Evolutionary conservation across 1,140 invertebrate genomes (phyloP).

Genomic region (Drosophila bocqueti): DNA sequence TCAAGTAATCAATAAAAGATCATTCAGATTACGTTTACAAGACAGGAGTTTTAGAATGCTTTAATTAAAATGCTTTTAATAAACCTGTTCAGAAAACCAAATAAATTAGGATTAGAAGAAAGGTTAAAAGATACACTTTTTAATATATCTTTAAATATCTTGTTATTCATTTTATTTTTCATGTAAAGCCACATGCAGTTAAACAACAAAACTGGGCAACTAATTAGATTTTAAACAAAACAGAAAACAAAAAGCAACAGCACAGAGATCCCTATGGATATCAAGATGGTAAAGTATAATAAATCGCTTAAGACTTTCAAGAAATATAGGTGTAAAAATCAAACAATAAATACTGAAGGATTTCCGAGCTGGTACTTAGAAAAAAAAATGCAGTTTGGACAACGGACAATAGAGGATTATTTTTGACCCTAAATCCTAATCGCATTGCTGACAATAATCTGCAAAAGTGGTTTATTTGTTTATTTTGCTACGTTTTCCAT

Average conservation of each 20-base stretch:
- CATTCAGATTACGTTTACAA: background rate
- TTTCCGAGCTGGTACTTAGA: background rate
- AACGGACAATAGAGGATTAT: slow-evolving; percentile 6
- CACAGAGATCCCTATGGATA: too few species aligned
- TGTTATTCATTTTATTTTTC: background rate
- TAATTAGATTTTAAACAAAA: too few species aligned
- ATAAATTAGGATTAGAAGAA: background rate
- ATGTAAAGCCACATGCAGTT: too few species aligned
- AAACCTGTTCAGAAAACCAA: background rate
- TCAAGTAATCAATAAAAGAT: background rate
- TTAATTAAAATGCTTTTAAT: background rate
- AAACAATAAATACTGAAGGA: background rate
- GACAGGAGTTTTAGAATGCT: background rate
- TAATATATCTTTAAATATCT: background rate
- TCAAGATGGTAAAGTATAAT: background rate
- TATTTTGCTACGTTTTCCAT: slow-evolving; percentile 5
- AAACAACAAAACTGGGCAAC: too few species aligned
- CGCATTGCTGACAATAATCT: slow-evolving; percentile 15
- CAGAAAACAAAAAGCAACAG: too few species aligned
- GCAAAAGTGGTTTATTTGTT: slow-evolving; percentile 8
- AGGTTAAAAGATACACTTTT: background rate
- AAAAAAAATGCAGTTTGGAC: background rate
- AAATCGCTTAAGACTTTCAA: background rate
- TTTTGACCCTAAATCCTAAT: slow-evolving; percentile 15
- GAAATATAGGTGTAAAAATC: slow-evolving; percentile 5